Base-by-base conservation (phyloP, 2,797 vertebrate genomes). In the Argyrosomus regius region DNA sequence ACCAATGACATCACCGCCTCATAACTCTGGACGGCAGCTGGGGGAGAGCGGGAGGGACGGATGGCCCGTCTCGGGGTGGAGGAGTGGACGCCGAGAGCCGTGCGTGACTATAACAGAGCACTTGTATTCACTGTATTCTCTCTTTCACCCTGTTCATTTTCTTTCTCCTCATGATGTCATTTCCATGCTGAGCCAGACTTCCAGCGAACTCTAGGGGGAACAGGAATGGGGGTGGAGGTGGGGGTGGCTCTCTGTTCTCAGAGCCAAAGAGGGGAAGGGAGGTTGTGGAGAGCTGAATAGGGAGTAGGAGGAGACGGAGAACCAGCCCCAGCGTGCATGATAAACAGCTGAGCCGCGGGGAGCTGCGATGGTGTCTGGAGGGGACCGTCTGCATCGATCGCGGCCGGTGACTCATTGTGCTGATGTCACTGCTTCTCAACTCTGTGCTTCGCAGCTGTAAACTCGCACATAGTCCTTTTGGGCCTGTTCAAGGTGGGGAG, bases 1-100 rank as follows among this genome's bases (percentile, higher is more conserved):
- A 61, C 74, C 84, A 52, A 89, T 94, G 92, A 92, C 87, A 83
- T 92, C 90, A 92, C 75, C 64, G 35, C 59, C 79, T 89, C 83
- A 77, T 88, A 90, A 85, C 78, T 82, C 56, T 68, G 60, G 71
- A 67, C 73, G 53, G 77, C 83, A 81, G 81, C 80, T 54, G 67
- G 49, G 49, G 41, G 75, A 74, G 81, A 82, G 78, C 52, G 46
- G 77, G 81, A 75, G 77, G 82, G 69, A 80, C 79, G 78, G 85
- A 67, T 76, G 74, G 69, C 56, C 57, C 6, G 48, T 79, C 79
- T 80, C 53, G 31, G 60, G 74, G 68, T 26, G 41, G 71, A 75
- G 77, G 67, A 80, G 75, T 20, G 81, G 79, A 80, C 16, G 26
- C 54, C 72, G 60, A 81, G 59, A 83, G 69, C 74, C 49, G 20